phyloP scores from a whole-genome alignment of 2,797 vertebrate species.

The Rhinophrynus dorsalis region DNA sequence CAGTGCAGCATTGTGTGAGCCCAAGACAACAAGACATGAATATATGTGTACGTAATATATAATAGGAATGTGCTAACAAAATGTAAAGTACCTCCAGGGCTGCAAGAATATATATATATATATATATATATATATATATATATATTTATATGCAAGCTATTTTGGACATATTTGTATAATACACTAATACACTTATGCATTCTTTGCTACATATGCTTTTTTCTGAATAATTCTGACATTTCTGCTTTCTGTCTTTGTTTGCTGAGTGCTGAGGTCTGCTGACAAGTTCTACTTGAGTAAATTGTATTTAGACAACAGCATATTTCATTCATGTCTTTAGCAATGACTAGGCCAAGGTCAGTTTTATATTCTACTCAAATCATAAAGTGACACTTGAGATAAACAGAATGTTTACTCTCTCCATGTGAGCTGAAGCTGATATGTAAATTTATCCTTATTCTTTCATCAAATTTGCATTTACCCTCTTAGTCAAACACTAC shows the following conservation, averaged over 20 bases:
- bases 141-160: no score
- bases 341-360: slow-evolving; percentile 92
- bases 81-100: no score
- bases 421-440: slow-evolving; percentile 98
- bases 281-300: slow-evolving; percentile 88
- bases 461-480: slow-evolving; percentile 99
- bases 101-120: no score
- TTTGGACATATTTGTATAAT: no score
- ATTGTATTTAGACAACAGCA: slow-evolving; percentile 87
- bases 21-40: no score
- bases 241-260: slow-evolving; percentile 72
- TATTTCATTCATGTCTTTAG: slow-evolving; percentile 89
- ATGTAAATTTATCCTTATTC: slow-evolving; percentile 99
- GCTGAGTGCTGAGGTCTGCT: slow-evolving; percentile 76
- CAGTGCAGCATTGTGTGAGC: no score
- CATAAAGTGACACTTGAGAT: slow-evolving; percentile 99
- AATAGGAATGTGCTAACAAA: no score
- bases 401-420: slow-evolving; percentile 99
- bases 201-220: not conserved
- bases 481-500: slow-evolving; percentile 99
- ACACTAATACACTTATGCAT: no score
- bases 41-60: no score
- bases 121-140: no score
- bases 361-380: slow-evolving; percentile 98
- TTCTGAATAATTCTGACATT: not conserved